A percentile compares a stretch with the other conserved stretches of the same genome.
These are phyloP conservation scores for Caenorhabditis sinica DNA, from an alignment of 2,888 invertebrate species.

Conservation along the genomic window DNA sequence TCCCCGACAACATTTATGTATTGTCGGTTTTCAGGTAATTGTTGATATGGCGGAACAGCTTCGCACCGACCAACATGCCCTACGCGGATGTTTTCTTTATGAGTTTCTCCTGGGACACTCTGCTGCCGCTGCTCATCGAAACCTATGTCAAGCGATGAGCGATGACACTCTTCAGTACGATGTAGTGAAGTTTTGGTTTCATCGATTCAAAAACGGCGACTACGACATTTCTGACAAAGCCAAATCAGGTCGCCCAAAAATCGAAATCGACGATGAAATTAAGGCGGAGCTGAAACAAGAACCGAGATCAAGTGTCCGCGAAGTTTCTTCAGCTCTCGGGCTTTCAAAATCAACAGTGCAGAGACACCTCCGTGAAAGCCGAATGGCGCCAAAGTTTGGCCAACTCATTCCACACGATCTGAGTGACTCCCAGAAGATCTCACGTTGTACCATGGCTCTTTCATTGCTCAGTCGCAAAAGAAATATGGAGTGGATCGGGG, in stretches of 20 bases:
- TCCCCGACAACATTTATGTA: neutral
- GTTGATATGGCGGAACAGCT: neutral
- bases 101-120: neutral
- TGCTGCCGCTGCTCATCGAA: neutral
- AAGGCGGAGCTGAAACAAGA: neutral
- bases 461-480: neutral
- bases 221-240: too few species aligned
- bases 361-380: neutral
- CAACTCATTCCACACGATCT: slow-evolving; percentile 8
- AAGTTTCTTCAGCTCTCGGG: neutral
- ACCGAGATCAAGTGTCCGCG: neutral
- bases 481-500: neutral
- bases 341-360: neutral
- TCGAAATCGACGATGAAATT: neutral
- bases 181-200: too few species aligned
- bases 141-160: neutral
- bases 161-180: too few species aligned
- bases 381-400: slow-evolving; percentile 10
- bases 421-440: neutral
- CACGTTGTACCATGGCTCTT: neutral
- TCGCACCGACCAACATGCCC: neutral
- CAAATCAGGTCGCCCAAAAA: neutral
- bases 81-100: neutral
- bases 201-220: too few species aligned
- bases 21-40: neutral